Evolutionary conservation across 2,888 invertebrate genomes (phyloP), one percentile per base, ranked within the genome.

Genomic region (Epirrhoe tristata): DNA sequence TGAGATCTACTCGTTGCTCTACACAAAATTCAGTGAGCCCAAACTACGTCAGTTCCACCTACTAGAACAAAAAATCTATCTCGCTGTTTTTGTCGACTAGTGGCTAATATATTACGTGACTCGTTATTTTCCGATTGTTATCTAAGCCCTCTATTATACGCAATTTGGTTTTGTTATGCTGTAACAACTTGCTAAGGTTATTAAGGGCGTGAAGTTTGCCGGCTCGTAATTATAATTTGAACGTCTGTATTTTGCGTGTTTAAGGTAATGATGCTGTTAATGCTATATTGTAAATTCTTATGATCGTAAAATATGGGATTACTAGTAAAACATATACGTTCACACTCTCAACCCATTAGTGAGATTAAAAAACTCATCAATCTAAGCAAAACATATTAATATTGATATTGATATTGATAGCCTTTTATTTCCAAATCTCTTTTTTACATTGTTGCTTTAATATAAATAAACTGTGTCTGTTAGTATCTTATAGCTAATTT

Each of bases 51-150:
- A 34, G 16, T 14, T 0, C 24, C 24, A 36, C 6, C 12, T n/a
- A 24, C 24, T 24, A 3, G 7, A 31, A 58, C 58, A 58, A 70
- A 71, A 73, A 67, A 58, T 52, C 57, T 56, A 68, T 67, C 48
- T 66, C 48, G 36, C 17, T 16, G 50, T 62, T 71, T 71, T 72
- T 74, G 59, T 14, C 62, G 66, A 58, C 65, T 69, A 55, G 60
- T 39, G 66, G 55, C 57, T 80, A 86, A 89, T 88, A 78, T 79
- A 83, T 85, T 90, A 90, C 90, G 90, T 90, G 89, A 87, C 69
- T 59, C 71, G 73, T 78, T 77, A 83, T 86, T 86, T 81, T 82
- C 73, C 75, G 76, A 82, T 86, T 85, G 81, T 86, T 80, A 75
- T 78, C 77, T 78, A 81, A 81, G 78, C 68, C 72, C 67, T 74